Percentiles rank a stretch among this genome's conserved stretches.
Evolutionary conservation across 2,113 vertebrate species (phyloP).

Genomic region (Pogona vitticeps): DNA sequence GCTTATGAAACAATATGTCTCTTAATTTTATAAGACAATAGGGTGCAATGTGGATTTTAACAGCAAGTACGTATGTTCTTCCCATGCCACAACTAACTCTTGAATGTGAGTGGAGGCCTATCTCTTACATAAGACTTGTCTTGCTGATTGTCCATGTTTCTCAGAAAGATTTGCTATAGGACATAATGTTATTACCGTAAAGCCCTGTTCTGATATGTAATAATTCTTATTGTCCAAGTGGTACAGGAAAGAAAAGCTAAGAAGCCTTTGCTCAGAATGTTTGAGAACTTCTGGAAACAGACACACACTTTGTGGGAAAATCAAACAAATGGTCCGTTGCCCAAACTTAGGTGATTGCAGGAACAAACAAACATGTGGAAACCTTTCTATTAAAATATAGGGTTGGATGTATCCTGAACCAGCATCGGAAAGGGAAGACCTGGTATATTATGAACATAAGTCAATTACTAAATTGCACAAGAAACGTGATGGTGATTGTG

Average conservation of each 20-base stretch:
- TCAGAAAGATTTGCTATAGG: conserved; percentile 14
- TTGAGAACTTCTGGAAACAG: conserved; percentile 61
- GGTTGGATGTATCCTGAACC: conserved; percentile 96
- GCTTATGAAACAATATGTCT: background rate
- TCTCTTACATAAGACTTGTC: background rate
- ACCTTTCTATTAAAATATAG: conserved; percentile 82
- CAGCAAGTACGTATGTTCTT: background rate
- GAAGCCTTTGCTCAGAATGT: conserved; percentile 59
- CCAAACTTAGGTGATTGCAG: conserved; percentile 46
- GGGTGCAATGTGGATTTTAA: background rate
- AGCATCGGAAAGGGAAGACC: conserved; percentile 96
- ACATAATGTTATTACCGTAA: conserved; percentile 30
- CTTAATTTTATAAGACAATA: background rate
- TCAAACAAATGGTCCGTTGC: conserved; percentile 66
- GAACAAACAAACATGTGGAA: conserved; percentile 67
- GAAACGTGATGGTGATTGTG: conserved; percentile 81
- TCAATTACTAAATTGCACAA: conserved; percentile 83
- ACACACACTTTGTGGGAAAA: conserved; percentile 54
- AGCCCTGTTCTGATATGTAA: conserved; percentile 48
- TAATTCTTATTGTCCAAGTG: conserved; percentile 67
- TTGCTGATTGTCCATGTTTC: conserved; percentile 6
- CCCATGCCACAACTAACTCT: conserved; percentile 5
- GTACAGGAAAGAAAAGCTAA: conserved; percentile 66
- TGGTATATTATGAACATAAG: conserved; percentile 98
- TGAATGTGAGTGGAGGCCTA: background rate